Base-by-base conservation (phyloP, 2,888 invertebrate species). In the Hypselothyrea guttata region DNA sequence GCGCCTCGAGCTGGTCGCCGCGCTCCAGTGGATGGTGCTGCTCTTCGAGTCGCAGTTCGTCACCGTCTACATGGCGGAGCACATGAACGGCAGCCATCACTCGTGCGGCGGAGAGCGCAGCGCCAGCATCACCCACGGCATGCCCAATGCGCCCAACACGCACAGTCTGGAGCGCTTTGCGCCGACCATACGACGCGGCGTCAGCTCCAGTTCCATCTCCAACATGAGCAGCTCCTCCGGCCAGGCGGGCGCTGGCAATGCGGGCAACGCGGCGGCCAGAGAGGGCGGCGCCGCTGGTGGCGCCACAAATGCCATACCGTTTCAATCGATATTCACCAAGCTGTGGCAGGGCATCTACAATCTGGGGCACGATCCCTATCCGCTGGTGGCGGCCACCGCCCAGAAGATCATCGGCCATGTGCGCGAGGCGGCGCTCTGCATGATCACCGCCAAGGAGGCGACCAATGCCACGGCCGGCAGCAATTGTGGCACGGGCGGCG, bases 41-140 rank as follows among this genome's bases (percentile, higher is more conserved):
- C 93, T 95, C 42, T 97, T 97, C 90, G 97, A 97, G 90, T 95
- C 95, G 74, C 94, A 95, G 51, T 98, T 98, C 89, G 93, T 96
- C 15, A 94, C 94, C 0, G 94, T 96, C 0, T 93, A 93, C 67
- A 92, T 94, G 35, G 94, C 94, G 86, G 94, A 92, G 57, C 82
- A 84, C 11, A 81, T 87, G 62, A 78, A 79, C 0, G 74, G 75
- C 4, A 75, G 75, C 4, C 64, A 86, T 51, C 70, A 75, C 7
- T 41, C 57, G 0, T 70, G 64, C 22, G 67, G 71, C 13, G 75
- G 81, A 1, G 86, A 87, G 37, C 82, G 86, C 2, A 86, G 84
- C 18, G 82, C 87, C 4, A 84, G 87, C 58, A 78, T 87, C 3
- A 77, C 72, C 0, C 86, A 84, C 38, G 83, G 78, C 16, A 60